Percentiles rank a stretch among this genome's conserved stretches.
phyloP scores from a whole-genome alignment of 2,888 invertebrate genomes.

The Drosophila paucipuncta region DNA sequence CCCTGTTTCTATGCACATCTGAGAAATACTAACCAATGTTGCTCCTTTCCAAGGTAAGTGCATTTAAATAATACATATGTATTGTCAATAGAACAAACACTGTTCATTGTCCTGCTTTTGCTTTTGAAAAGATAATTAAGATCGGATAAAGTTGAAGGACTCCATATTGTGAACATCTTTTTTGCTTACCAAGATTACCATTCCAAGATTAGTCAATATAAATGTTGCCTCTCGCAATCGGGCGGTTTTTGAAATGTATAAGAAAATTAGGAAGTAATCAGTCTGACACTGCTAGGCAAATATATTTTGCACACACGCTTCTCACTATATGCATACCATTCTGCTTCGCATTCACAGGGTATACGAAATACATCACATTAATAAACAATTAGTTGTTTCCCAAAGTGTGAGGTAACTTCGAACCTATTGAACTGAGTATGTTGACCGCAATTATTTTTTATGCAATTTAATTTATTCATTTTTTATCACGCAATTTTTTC shows the following conservation, averaged over 20 bases:
- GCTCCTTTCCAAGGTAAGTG: neutral
- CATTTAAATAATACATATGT: neutral
- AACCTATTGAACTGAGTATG: slow-evolving; percentile 25
- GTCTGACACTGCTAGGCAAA: neutral
- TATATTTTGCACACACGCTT: neutral
- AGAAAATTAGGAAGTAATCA: neutral
- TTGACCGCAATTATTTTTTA: slow-evolving; percentile 65
- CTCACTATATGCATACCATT: slow-evolving; percentile 1
- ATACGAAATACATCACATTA: slow-evolving; percentile 59
- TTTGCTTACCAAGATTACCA: neutral
- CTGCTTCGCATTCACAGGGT: neutral
- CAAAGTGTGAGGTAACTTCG: slow-evolving; percentile 23
- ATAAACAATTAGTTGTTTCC: slow-evolving; percentile 59
- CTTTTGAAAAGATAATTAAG: neutral
- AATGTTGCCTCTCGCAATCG: neutral
- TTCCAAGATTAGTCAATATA: neutral
- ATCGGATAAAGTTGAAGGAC: neutral
- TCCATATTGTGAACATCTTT: neutral
- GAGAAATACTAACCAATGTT: neutral
- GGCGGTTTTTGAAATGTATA: fast-evolving
- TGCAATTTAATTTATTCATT: slow-evolving; percentile 67
- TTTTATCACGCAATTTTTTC: slow-evolving; percentile 41
- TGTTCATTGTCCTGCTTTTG: neutral
- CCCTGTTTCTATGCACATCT: slow-evolving; percentile 5
- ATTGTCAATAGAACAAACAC: neutral